Evolutionary conservation across 1,140 invertebrate species (phyloP), one percentile per base, ranked within the genome.

Genomic region (Conus ventricosus): DNA sequence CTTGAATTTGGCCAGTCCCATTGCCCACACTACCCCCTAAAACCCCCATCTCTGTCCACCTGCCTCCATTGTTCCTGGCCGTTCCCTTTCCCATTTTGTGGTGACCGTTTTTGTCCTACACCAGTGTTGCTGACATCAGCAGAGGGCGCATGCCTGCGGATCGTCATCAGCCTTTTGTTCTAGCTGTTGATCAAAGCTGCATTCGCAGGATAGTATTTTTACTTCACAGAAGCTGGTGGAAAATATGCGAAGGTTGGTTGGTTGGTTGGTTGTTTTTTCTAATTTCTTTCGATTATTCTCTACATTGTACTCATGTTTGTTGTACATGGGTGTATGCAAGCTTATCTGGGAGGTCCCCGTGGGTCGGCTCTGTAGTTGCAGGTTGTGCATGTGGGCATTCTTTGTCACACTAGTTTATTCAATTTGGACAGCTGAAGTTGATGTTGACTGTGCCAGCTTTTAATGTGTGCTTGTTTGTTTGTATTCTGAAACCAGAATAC

Each of bases 321-420:
- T 71, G 67, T 71, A 71, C 67, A 71, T 71, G 67, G 67, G 67
- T 71, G 67, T 71, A 71, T 71, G 67, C 67, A 71, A 71, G 67
- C 67, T 71, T 71, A 17, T 71, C 20, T 71, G 23, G 67, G 67
- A 23, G 67, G 20, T 71, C 6, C 23, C 20, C 20, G 67, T 23
- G 67, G 67, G 13, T 20, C 67, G 10, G 17, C 67, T 1, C 23
- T 5, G 17, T 71, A n/a, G 67, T 71, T 17, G 67, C 67, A 71
- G 67, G 67, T 71, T 71, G 67, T 71, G 67, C 67, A n/a, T 71
- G 67, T 71, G 11, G 67, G 67, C 67, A n/a, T 71, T 71, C 23
- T 71, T 71, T 20, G 67, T 71, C 67, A 71, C 67, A 23, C 23
- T 71, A 20, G 15, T 71, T 71, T 71, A 71, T 23, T n/a, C 39